phyloP scores from a whole-genome alignment of 2,888 invertebrate genomes.

The Quadroppia sp. region DNA sequence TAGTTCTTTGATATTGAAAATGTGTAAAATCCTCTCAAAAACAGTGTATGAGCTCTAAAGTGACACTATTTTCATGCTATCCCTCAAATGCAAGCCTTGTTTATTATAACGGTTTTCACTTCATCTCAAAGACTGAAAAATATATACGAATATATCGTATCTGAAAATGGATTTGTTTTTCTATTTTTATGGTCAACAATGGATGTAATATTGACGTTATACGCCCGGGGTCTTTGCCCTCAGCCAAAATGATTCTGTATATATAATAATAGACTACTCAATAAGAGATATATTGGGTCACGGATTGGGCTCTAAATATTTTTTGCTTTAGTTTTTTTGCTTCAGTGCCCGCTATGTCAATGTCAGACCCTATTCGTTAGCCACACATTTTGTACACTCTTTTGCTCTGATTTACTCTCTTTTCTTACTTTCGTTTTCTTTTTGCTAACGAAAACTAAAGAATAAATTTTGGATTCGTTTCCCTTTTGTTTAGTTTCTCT shows the following conservation, averaged over 20 bases:
- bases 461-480: background rate
- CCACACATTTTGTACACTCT: conserved; percentile 4
- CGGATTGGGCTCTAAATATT: background rate
- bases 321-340: background rate
- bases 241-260: no score
- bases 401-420: background rate
- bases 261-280: background rate
- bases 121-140: background rate
- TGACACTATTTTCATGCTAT: background rate
- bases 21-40: background rate
- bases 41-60: background rate
- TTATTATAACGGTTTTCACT: background rate
- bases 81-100: background rate
- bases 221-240: background rate
- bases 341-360: conserved; percentile 5
- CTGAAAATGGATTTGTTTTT: background rate
- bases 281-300: background rate
- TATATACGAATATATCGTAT: no score
- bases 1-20: background rate
- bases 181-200: conserved; percentile 1
- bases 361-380: background rate
- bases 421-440: background rate
- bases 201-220: background rate
- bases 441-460: background rate
- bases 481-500: background rate